Base-by-base conservation (phyloP, 1,140 invertebrate genomes). In the Drosophila melanica region DNA sequence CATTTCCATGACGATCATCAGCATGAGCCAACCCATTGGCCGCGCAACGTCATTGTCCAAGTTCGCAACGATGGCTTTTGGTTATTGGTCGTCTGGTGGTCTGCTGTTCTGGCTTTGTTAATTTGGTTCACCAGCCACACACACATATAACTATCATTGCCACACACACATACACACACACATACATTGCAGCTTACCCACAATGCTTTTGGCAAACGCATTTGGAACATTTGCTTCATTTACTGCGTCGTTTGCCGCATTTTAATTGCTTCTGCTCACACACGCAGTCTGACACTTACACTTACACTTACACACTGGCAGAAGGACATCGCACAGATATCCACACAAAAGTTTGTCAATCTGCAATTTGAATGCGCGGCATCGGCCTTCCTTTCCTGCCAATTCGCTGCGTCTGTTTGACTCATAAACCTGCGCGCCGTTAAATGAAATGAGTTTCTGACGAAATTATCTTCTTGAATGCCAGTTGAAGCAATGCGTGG, bases 211-310 rank as follows among this genome's bases (percentile, higher is more conserved):
- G 79, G 73, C 79, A 71, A 89, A 89, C 84, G 84, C 84, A 89
- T 89, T 89, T 80, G 73, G 70, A 72, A 63, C 85, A 90, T 87
- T 89, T 89, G 84, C 84, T 89, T 89, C 84, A 89, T 89, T 89
- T 89, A 89, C 85, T 90, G 85, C 85, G 84, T 77, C 84, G 84
- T 77, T 89, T 89, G 85, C 84, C 85, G 85, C 77, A 89, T 89
- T 89, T 89, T 89, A 89, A 89, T 89, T 89, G 84, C 84, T 89
- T 89, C 74, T 89, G 74, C 84, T 75, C 65, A 73, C 82, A 72
- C 72, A 86, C 45, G 51, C 18, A 51, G 44, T 51, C 48, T 66
- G 41, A 35, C 63, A 57, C 39, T 7, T 33, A 60, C 45, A 20
- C 42, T 58, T 54, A 69, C 48, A 39, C 50, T 27, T 9, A n/a